These are phyloP conservation scores for Zootermopsis nevadensis DNA, from an alignment of 2,888 invertebrate species.

Conservation along the genomic window DNA sequence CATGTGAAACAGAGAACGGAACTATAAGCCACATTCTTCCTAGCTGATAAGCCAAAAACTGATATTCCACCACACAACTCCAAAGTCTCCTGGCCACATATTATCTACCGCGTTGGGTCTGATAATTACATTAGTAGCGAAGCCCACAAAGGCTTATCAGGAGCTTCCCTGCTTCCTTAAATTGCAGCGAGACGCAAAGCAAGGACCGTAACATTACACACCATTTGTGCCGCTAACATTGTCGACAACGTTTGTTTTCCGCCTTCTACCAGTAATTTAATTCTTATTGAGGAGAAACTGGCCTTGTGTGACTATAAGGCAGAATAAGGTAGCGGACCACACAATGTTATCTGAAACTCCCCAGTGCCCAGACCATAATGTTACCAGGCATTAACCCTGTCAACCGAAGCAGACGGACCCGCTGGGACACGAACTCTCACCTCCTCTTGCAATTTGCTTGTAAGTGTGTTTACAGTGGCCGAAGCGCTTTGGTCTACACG, in stretches of 20 bases:
- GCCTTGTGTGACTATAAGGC: neutral
- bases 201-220: too few species aligned
- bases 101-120: too few species aligned
- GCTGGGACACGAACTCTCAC: neutral
- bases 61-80: too few species aligned
- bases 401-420: neutral
- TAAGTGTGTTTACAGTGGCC: neutral
- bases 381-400: neutral
- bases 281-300: neutral
- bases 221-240: neutral
- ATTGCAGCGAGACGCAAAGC: too few species aligned
- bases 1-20: too few species aligned
- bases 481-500: neutral
- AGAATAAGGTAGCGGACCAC: neutral
- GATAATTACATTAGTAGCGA: too few species aligned
- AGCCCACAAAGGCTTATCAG: too few species aligned
- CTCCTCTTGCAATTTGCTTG: neutral
- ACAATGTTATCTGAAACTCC: conserved; percentile 1
- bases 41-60: too few species aligned
- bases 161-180: too few species aligned
- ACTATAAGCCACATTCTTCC: too few species aligned
- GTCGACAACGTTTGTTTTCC: neutral
- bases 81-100: too few species aligned
- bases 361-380: neutral
- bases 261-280: neutral